phyloP scores from a whole-genome alignment of 2,113 vertebrate genomes.

The Triplophysa tibetana region DNA sequence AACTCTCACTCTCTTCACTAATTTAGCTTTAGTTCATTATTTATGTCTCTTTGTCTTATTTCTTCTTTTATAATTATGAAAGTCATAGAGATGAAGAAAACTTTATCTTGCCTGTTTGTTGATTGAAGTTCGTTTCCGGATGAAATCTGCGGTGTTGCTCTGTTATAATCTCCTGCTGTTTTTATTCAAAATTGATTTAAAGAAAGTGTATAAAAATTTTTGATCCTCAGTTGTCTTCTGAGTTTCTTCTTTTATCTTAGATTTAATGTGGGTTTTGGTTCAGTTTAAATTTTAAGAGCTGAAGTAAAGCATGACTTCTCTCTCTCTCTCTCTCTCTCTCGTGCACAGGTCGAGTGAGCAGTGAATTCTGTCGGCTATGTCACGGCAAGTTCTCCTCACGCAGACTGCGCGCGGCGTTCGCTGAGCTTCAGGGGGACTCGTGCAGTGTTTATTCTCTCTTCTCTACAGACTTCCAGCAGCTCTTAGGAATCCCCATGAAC shows the following conservation, averaged over 20 bases:
- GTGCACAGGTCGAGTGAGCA: conserved; percentile 70
- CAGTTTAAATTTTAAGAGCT: too few relatives aligned
- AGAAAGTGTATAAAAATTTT: neutral
- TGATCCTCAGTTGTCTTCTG: neutral
- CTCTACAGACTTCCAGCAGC: conserved; percentile 86
- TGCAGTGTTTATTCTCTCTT: conserved; percentile 75
- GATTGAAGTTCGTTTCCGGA: neutral
- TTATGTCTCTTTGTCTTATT: too few relatives aligned
- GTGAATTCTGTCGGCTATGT: conserved; percentile 88
- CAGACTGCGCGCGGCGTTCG: conserved; percentile 85
- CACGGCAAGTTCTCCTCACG: conserved; percentile 90
- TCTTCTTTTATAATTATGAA: too few relatives aligned
- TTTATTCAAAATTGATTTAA: neutral
- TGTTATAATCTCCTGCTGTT: neutral
- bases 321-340: too few relatives aligned
- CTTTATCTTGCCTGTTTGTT: neutral
- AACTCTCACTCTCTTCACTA: too few relatives aligned
- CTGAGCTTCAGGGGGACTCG: conserved; percentile 70
- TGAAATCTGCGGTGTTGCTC: neutral
- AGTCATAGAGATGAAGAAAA: too few relatives aligned
- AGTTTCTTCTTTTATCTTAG: too few relatives aligned
- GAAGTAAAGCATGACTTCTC: too few relatives aligned
- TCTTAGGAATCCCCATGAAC: conserved; percentile 84
- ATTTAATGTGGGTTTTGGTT: too few relatives aligned
- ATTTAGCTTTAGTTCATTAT: too few relatives aligned